These are phyloP conservation scores for Cancer borealis DNA, from an alignment of 2,888 invertebrate genomes.

Conservation along the genomic window DNA sequence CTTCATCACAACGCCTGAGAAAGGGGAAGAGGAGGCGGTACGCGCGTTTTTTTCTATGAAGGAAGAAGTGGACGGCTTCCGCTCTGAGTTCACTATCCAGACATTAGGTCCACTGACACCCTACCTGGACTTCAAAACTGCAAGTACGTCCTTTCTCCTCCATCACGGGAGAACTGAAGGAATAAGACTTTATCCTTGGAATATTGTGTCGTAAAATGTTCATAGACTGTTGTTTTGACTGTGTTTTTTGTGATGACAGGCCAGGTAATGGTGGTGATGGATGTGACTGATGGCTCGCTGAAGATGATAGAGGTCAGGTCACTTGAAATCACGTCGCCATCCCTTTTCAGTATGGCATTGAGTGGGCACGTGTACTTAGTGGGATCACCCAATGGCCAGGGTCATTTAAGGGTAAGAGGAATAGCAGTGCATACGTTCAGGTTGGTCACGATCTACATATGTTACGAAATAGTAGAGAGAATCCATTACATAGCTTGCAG, in stretches of 20 bases:
- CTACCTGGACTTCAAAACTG: slow-evolving; percentile 46
- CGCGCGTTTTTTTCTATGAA: slow-evolving; percentile 35
- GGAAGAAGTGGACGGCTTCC: slow-evolving; percentile 22
- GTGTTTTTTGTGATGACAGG: slow-evolving; percentile 49
- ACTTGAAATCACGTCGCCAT: slow-evolving; percentile 47
- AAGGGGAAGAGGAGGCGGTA: slow-evolving; percentile 62
- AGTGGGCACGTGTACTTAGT: slow-evolving; percentile 27
- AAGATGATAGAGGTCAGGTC: slow-evolving; percentile 50
- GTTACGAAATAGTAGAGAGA: background rate
- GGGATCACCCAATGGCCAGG: slow-evolving; percentile 25
- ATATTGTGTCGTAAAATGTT: background rate
- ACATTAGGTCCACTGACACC: slow-evolving; percentile 29
- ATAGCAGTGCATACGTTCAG: background rate
- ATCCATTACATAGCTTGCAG: background rate
- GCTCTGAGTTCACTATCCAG: slow-evolving; percentile 47
- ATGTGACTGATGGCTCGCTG: background rate
- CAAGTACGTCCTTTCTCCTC: slow-evolving; percentile 7
- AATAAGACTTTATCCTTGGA: background rate
- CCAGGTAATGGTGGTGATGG: background rate
- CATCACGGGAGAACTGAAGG: background rate
- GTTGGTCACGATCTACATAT: background rate
- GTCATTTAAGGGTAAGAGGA: slow-evolving; percentile 44
- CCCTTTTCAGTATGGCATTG: slow-evolving; percentile 22
- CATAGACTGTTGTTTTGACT: background rate
- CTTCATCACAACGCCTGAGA: slow-evolving; percentile 55